These are phyloP conservation scores for Spinus pinus DNA, from an alignment of 2,797 vertebrate species.

Conservation along the genomic window DNA sequence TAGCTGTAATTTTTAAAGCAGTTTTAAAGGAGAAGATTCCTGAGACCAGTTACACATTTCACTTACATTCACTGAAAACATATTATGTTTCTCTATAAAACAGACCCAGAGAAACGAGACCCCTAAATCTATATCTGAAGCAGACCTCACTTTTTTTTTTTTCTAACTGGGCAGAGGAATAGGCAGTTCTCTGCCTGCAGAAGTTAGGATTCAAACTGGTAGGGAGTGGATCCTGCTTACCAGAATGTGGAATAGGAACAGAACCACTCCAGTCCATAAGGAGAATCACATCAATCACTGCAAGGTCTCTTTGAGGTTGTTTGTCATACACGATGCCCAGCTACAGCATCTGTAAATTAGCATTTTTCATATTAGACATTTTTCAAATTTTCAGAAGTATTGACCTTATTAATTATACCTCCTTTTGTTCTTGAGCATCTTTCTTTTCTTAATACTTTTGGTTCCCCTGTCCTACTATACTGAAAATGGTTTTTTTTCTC, in stretches of 20 bases:
- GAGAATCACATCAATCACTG: not conserved
- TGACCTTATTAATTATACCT: not conserved
- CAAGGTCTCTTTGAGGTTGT: not conserved
- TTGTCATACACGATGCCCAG: not conserved
- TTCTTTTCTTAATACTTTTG: not conserved
- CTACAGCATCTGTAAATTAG: not conserved
- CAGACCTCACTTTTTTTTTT: not conserved
- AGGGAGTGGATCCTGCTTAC: not conserved
- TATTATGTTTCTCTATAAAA: not conserved
- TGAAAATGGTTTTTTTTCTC: not conserved
- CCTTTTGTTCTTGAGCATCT: not conserved
- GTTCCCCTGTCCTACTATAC: not conserved
- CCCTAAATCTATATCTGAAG: not conserved
- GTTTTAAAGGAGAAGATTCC: not conserved
- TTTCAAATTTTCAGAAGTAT: not conserved
- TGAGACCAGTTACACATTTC: not conserved
- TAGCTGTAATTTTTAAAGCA: not conserved
- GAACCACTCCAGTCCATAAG: not conserved
- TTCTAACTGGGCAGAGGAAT: not conserved
- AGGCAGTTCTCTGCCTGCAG: not conserved
- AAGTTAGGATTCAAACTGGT: not conserved
- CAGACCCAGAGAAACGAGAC: not conserved
- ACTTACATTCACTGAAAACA: not conserved
- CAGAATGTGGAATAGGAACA: not conserved
- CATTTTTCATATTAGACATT: not conserved